These are phyloP conservation scores for Dasysyrphus albostriatus DNA, from an alignment of 2,888 invertebrate genomes.

Conservation along the genomic window DNA sequence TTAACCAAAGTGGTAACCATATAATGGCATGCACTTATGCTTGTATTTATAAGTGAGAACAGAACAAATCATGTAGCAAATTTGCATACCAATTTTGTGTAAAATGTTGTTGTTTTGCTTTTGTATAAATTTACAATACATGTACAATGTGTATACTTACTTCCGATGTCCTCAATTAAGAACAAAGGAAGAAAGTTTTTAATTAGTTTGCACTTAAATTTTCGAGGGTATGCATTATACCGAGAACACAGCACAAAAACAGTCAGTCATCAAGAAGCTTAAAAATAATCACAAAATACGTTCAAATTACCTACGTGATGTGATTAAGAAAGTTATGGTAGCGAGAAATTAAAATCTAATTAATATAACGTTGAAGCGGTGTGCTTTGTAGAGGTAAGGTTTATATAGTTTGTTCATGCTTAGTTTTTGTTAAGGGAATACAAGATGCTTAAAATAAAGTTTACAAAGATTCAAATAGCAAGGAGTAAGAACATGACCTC, in stretches of 20 bases:
- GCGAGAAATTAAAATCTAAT: constrained; percentile 9
- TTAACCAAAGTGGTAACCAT: too few species aligned
- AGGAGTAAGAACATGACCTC: not conserved
- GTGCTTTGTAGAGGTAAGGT: not conserved
- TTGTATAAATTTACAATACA: too few species aligned
- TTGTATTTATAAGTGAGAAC: not conserved
- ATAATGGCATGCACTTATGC: not conserved
- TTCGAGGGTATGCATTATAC: not conserved
- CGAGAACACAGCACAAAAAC: not conserved
- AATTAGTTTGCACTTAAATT: constrained; percentile 19
- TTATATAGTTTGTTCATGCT: not conserved
- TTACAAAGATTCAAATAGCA: not conserved
- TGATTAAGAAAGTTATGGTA: constrained; percentile 7
- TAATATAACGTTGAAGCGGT: not conserved
- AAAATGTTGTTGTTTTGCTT: not conserved
- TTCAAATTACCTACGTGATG: constrained; percentile 6
- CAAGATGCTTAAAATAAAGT: not conserved
- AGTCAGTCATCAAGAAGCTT: not conserved
- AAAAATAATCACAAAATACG: not conserved
- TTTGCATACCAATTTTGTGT: not conserved
- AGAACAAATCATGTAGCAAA: not conserved
- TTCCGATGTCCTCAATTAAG: not conserved
- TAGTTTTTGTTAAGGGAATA: constrained; percentile 1
- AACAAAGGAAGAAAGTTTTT: constrained; percentile 12
- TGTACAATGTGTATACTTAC: not conserved